These are phyloP conservation scores for Eledone cirrhosa DNA, from an alignment of 2,888 invertebrate genomes.

Conservation along the genomic window DNA sequence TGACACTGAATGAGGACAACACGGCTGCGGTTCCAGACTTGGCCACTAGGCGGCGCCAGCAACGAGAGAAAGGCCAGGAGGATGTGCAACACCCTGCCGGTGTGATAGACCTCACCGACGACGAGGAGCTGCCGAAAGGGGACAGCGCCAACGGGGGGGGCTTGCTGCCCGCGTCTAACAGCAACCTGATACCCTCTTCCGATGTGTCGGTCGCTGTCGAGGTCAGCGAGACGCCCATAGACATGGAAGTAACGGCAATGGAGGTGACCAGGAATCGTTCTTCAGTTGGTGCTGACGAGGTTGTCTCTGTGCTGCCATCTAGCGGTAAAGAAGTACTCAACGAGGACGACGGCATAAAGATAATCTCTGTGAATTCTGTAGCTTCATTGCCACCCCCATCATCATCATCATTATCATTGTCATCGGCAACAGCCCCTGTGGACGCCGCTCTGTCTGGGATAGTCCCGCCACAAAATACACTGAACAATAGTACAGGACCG, in stretches of 20 bases:
- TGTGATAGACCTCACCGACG: constrained; percentile 41
- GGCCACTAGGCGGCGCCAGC: neutral
- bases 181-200: neutral
- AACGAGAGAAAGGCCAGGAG: neutral
- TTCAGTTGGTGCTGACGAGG: no score
- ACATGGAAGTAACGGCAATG: constrained; percentile 20
- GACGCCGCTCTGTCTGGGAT: neutral
- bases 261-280: neutral
- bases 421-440: neutral
- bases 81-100: constrained; percentile 7
- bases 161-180: no score
- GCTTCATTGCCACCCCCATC: no score
- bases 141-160: neutral
- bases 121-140: neutral
- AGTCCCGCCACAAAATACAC: neutral
- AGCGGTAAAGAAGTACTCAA: no score
- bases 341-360: no score
- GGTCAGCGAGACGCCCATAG: constrained; percentile 31
- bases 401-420: neutral
- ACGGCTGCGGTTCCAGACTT: neutral
- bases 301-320: no score
- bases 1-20: constrained; percentile 34
- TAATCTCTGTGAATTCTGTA: no score
- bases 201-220: neutral
- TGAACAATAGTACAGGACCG: no score